Conservation (phyloP, 2,113 vertebrate genomes). For the Sinocyclocheilus rhinocerous region DNA sequence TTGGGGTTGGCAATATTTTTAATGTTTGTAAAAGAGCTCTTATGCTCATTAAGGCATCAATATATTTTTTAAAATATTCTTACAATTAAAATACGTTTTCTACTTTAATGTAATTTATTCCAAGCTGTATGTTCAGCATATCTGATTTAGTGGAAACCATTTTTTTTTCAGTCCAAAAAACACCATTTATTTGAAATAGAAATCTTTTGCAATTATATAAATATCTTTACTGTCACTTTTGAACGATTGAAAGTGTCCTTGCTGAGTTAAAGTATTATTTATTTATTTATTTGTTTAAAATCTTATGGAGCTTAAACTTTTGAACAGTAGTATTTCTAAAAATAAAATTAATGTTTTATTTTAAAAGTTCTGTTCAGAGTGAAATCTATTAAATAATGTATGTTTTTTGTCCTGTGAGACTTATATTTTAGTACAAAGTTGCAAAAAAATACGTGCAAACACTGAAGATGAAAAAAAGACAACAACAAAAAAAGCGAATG, state of each 20-base stretch:
- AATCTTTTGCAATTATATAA: background rate
- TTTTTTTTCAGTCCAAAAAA: background rate
- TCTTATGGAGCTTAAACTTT: background rate
- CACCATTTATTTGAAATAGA: background rate
- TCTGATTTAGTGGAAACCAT: background rate
- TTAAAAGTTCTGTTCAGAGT: background rate
- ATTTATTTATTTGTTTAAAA: no score
- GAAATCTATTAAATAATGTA: background rate
- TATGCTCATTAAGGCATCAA: background rate
- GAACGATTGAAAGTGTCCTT: background rate
- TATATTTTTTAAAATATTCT: background rate
- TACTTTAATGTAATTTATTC: background rate
- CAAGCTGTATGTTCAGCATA: background rate
- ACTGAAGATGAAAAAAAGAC: no score
- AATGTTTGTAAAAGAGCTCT: background rate
- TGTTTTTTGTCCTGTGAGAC: background rate
- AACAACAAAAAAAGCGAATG: no score
- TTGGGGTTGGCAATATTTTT: background rate
- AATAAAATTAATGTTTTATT: background rate
- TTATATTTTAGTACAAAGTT: background rate
- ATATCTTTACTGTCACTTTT: background rate
- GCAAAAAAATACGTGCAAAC: no score
- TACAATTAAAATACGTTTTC: background rate
- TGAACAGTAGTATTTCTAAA: background rate
- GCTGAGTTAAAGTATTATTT: background rate